These are phyloP conservation scores for Colletes collaris DNA, from an alignment of 2,888 invertebrate genomes.

Conservation along the genomic window DNA sequence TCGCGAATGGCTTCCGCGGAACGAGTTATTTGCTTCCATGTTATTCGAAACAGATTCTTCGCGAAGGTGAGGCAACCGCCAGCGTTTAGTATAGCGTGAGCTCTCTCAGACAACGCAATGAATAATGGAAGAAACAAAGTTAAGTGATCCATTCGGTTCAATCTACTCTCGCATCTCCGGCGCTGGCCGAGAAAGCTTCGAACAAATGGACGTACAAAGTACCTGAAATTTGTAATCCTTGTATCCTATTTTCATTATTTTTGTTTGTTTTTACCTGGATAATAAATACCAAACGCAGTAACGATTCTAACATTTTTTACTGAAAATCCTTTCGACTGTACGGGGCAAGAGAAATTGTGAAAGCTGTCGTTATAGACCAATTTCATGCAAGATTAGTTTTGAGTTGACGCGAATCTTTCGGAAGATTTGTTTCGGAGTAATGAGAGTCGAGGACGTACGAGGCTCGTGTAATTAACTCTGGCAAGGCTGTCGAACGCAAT, in stretches of 20 bases:
- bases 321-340: too few relatives aligned
- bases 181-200: neutral
- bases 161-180: neutral
- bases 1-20: neutral
- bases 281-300: too few relatives aligned
- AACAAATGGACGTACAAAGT: conserved; percentile 7
- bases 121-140: conserved; percentile 49
- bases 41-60: conserved; percentile 23
- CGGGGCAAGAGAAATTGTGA: too few relatives aligned
- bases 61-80: conserved; percentile 8
- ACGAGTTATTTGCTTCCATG: conserved; percentile 17
- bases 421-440: too few relatives aligned
- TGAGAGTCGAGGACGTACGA: too few relatives aligned
- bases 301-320: too few relatives aligned
- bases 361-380: too few relatives aligned
- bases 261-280: too few relatives aligned
- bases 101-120: conserved; percentile 34
- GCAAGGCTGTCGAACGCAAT: neutral
- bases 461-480: neutral
- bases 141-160: conserved; percentile 40
- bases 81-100: conserved; percentile 40
- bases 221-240: neutral
- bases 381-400: too few relatives aligned
- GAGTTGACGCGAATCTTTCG: too few relatives aligned
- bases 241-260: neutral